Base-by-base conservation (phyloP, 2,888 invertebrate genomes). In the Plusia festucae region DNA sequence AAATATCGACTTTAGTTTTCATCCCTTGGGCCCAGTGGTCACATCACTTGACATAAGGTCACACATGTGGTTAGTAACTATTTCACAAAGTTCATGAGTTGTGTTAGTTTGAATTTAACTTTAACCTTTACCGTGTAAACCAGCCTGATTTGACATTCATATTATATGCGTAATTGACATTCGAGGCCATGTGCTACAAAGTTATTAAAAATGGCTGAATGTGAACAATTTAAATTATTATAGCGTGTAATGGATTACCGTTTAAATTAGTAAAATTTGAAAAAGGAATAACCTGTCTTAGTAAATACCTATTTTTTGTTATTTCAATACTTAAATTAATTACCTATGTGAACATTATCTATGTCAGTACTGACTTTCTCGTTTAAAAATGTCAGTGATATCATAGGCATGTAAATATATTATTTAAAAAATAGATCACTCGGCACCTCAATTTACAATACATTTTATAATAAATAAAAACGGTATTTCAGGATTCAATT, bases 401-500 rank as follows among this genome's bases (percentile, higher is more conserved):
- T 27, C 7, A 27, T 7, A 27, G 5, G 8, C 7, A 11, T 13
- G 32, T 2, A 32, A 1, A 13, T 2, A 32, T 11, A 32, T 9
- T 13, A 32, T 34, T 34, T 34, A 15, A 9, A 15, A n/a, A 40
- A 40, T n/a, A n/a, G 15, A 40, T n/a, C n/a, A n/a, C 5, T 40
- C 5, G 5, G 5, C 40, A 40, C 40, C n/a, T 0, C 11, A 52
- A 24, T 52, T 22, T 11, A 24, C 24, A 22, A 53, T 16, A 18
- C 32, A n/a, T 34, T 53, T 57, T 18, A 32, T 63, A 64, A 68
- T 70, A 52, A 44, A 34, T 59, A 57, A 46, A 53, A 65, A 61
- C 4, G 32, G 46, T 49, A 52, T 70, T 70, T 70, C 62, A 49
- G 66, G 27, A 68, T 73, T 61, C 49, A 30, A 20, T 65, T 32